Percentiles rank a stretch among this genome's conserved stretches.
Evolutionary conservation across 92 coral and sea anemone species (phyloP).

Genomic region (Porites lobata): DNA sequence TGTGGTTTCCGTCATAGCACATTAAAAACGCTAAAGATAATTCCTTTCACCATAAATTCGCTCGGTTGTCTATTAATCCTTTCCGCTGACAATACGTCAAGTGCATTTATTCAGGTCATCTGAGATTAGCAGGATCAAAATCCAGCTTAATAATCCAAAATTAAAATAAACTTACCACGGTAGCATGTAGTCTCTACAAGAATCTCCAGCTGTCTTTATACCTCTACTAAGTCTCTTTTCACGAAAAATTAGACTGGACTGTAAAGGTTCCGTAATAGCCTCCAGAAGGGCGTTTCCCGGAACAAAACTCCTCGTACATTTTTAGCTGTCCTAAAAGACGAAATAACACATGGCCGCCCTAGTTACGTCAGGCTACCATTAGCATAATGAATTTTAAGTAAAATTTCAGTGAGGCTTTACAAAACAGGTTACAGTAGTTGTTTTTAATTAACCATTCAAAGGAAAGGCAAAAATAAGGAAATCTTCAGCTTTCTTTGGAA

Average conservation of each 20-base stretch:
- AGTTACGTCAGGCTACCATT: no score
- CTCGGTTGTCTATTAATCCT: background rate
- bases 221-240: background rate
- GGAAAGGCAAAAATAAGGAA: no score
- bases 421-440: no score
- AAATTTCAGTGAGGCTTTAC: no score
- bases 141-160: background rate
- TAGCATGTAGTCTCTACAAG: background rate
- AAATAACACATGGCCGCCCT: no score
- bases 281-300: background rate
- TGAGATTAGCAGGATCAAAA: background rate
- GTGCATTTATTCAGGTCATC: background rate
- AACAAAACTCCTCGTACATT: background rate
- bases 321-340: background rate
- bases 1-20: background rate
- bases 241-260: background rate
- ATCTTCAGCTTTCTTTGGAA: no score
- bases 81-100: background rate
- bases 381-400: no score
- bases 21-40: background rate
- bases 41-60: no score
- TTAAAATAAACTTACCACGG: background rate
- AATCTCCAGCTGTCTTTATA: background rate
- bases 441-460: no score
- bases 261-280: background rate